A percentile compares a stretch with the other conserved stretches of the same genome.
Evolutionary conservation across 2,797 vertebrate species (phyloP).

Genomic region (Danionella dracula): DNA sequence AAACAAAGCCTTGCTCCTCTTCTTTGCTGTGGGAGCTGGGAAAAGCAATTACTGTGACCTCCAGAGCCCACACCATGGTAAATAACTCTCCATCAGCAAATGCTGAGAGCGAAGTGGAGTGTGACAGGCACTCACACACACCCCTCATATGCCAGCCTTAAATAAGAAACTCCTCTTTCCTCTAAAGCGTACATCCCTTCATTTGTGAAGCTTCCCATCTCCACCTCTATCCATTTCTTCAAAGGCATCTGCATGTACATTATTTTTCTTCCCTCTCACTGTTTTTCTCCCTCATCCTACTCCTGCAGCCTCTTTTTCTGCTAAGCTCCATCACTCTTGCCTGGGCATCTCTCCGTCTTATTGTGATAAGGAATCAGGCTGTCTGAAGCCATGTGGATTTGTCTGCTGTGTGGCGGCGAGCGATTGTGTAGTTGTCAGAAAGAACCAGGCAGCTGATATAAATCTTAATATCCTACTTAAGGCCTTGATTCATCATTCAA

Average conservation of each 20-base stretch:
- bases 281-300: not conserved
- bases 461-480: slow-evolving; percentile 74
- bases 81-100: slow-evolving; percentile 25
- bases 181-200: slow-evolving; percentile 14
- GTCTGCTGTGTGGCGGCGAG: slow-evolving; percentile 44
- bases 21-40: slow-evolving; percentile 50
- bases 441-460: slow-evolving; percentile 60
- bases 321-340: slow-evolving; percentile 4
- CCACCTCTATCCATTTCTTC: slow-evolving; percentile 4
- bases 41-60: slow-evolving; percentile 65
- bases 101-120: slow-evolving; percentile 1
- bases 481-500: slow-evolving; percentile 65
- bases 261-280: not conserved
- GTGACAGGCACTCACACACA: not conserved
- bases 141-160: slow-evolving; percentile 7
- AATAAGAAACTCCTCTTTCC: slow-evolving; percentile 19
- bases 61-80: slow-evolving; percentile 37
- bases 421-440: slow-evolving; percentile 64
- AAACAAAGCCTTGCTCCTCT: slow-evolving; percentile 56
- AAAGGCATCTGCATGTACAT: not conserved
- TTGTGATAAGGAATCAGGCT: slow-evolving; percentile 52
- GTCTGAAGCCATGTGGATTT: slow-evolving; percentile 49
- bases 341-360: not conserved
- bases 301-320: not conserved
- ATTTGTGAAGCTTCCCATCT: not conserved